Evolutionary conservation across 2,113 vertebrate genomes (phyloP).

Genomic region (Eleginops maclovinus): DNA sequence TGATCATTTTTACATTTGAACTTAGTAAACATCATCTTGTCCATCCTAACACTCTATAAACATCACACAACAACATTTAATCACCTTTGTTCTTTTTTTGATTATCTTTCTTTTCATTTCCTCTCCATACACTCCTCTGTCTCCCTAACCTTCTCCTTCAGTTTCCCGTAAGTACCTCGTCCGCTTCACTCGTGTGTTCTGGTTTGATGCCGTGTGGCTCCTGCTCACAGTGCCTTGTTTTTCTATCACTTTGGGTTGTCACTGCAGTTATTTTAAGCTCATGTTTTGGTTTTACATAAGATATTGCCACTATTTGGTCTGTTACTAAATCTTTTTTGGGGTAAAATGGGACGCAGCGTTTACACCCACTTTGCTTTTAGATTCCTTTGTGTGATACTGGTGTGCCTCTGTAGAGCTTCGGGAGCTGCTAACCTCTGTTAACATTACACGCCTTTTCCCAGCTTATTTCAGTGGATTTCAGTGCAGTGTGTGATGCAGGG

Average conservation of each 20-base stretch:
- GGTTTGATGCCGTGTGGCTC: conserved; percentile 25
- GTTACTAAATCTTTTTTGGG: not conserved
- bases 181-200: conserved; percentile 32
- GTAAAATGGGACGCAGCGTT: not conserved
- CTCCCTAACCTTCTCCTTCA: conserved; percentile 73
- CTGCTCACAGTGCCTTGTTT: not conserved
- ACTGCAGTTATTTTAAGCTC: not conserved
- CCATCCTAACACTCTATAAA: not conserved
- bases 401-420: not conserved
- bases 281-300: not conserved
- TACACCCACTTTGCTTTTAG: not conserved
- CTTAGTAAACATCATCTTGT: not conserved
- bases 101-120: conserved; percentile 64
- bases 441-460: not conserved
- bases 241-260: not conserved
- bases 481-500: not conserved
- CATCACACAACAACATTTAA: conserved; percentile 7
- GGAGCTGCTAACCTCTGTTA: conserved; percentile 6
- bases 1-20: not conserved
- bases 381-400: conserved; percentile 1
- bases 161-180: conserved; percentile 84
- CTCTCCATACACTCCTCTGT: conserved; percentile 67
- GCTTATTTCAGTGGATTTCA: conserved; percentile 20
- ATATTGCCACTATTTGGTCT: not conserved
- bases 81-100: conserved; percentile 14